These are phyloP conservation scores for Lagocephalus sceleratus DNA, from an alignment of 2,797 vertebrate genomes.

Conservation along the genomic window DNA sequence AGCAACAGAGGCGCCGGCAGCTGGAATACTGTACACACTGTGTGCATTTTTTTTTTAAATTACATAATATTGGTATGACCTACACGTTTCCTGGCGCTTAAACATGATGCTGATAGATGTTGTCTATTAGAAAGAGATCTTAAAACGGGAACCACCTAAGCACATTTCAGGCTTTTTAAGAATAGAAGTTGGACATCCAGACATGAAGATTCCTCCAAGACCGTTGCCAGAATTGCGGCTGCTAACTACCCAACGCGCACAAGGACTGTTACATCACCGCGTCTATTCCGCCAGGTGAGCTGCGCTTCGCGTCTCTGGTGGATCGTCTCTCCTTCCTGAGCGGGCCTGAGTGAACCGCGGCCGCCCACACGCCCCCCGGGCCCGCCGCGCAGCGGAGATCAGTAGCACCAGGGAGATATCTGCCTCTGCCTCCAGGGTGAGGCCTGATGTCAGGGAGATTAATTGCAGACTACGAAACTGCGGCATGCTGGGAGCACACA, in stretches of 20 bases:
- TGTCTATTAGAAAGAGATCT: too few species aligned
- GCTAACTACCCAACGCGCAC: constrained; percentile 38
- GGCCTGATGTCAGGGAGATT: constrained; percentile 76
- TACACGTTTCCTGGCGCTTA: too few species aligned
- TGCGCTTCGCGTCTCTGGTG: constrained; percentile 41
- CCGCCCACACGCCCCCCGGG: constrained; percentile 49
- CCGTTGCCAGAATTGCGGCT: too few species aligned
- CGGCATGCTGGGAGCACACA: constrained; percentile 69
- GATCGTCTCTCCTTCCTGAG: constrained; percentile 42
- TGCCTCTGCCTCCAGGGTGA: constrained; percentile 53
- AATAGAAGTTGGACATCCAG: too few species aligned
- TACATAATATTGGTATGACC: too few species aligned
- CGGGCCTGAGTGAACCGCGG: constrained; percentile 44
- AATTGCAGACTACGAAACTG: constrained; percentile 77
- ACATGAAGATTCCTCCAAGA: too few species aligned
- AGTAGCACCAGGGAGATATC: constrained; percentile 63
- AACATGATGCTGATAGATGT: too few species aligned
- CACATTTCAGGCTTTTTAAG: too few species aligned
- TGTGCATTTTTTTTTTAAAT: too few species aligned
- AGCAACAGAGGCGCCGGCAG: too few species aligned
- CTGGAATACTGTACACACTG: too few species aligned
- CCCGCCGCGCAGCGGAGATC: constrained; percentile 58
- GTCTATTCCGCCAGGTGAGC: constrained; percentile 40
- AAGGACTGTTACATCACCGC: constrained; percentile 48
- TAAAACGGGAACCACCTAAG: too few species aligned